Evolutionary conservation across 2,797 vertebrate genomes (phyloP).

Genomic region (Ceryle rudis): DNA sequence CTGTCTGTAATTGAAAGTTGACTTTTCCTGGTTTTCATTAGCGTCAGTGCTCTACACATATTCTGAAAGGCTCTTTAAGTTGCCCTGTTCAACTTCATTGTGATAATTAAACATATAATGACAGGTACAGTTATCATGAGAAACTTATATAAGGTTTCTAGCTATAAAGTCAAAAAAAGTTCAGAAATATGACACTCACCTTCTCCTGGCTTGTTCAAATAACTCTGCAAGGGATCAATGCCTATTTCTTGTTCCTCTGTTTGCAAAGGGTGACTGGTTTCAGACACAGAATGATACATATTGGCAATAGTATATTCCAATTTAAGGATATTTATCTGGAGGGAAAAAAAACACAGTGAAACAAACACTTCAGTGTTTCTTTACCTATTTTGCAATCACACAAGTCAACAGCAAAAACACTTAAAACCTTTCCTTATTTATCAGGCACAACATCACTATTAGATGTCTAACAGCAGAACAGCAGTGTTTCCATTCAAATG

Average conservation of each 20-base stretch:
- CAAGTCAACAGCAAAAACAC: not conserved
- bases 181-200: slow-evolving; percentile 75
- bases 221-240: slow-evolving; percentile 90
- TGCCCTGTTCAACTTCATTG: not conserved
- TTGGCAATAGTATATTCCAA: slow-evolving; percentile 47
- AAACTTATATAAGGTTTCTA: not conserved
- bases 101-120: not conserved
- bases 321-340: slow-evolving; percentile 44
- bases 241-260: slow-evolving; percentile 95
- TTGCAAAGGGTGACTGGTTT: slow-evolving; percentile 94
- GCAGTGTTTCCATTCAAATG: not conserved
- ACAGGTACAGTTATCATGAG: not conserved
- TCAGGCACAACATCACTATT: not conserved
- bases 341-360: not conserved
- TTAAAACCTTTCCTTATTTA: not conserved
- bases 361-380: not conserved
- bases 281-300: slow-evolving; percentile 93
- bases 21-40: slow-evolving; percentile 37
- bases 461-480: not conserved
- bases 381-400: not conserved
- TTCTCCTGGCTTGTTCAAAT: slow-evolving; percentile 83
- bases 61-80: slow-evolving; percentile 38
- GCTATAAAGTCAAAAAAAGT: not conserved
- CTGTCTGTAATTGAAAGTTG: slow-evolving; percentile 49
- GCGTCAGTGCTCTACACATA: slow-evolving; percentile 4